phyloP scores from a whole-genome alignment of 2,888 invertebrate species.

The Trichopoda pennipes region DNA sequence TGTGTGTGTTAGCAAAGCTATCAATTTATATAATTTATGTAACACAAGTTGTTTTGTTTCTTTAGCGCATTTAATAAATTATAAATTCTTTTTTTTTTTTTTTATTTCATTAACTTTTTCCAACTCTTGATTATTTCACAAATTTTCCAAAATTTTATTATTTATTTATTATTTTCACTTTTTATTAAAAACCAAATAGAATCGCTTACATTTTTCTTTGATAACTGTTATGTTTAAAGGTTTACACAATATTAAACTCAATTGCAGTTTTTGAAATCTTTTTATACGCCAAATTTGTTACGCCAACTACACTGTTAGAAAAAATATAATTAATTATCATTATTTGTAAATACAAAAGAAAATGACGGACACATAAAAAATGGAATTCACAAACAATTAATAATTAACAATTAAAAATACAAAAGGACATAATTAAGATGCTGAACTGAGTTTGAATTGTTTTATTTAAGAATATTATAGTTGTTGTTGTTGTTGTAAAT shows the following conservation, averaged over 20 bases:
- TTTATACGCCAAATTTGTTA: constrained; percentile 62
- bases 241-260: constrained; percentile 65
- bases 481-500: background rate
- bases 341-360: background rate
- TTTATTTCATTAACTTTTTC: too few species aligned
- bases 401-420: background rate
- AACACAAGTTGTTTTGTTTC: too few species aligned
- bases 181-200: constrained; percentile 6
- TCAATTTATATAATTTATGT: too few species aligned
- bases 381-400: too few species aligned
- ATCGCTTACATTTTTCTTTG: constrained; percentile 59
- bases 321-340: background rate
- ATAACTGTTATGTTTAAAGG: constrained; percentile 65
- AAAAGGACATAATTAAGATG: background rate
- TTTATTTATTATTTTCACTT: background rate
- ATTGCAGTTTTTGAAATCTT: constrained; percentile 63
- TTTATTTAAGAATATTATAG: too few species aligned
- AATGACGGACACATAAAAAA: background rate
- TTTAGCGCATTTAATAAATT: too few species aligned
- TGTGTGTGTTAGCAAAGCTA: too few species aligned
- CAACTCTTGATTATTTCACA: background rate
- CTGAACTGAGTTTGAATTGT: background rate
- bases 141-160: constrained; percentile 2
- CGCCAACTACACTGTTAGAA: constrained; percentile 65
- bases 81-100: too few species aligned